These are phyloP conservation scores for Vesta saturnalis DNA, from an alignment of 2,888 invertebrate genomes.

Conservation along the genomic window DNA sequence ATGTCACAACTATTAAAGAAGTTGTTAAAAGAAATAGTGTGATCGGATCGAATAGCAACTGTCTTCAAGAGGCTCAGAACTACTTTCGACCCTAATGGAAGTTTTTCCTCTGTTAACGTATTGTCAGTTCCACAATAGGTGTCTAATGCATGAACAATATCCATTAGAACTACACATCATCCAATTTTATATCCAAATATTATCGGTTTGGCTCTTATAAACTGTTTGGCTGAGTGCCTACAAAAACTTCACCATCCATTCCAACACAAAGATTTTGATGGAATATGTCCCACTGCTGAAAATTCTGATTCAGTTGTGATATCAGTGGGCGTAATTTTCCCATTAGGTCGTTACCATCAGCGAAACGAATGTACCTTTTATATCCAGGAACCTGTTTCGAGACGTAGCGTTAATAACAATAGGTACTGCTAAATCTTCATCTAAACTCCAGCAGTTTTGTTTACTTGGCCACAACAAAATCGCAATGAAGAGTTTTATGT, in stretches of 20 bases:
- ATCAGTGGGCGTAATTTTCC: too few species aligned
- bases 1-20: neutral
- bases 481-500: too few species aligned
- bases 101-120: neutral
- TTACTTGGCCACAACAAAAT: too few species aligned
- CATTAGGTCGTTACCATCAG: too few species aligned
- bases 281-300: too few species aligned
- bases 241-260: neutral
- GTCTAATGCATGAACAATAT: neutral
- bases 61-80: neutral
- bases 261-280: too few species aligned
- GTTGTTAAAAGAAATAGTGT: slow-evolving; percentile 5
- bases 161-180: slow-evolving; percentile 6
- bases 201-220: slow-evolving; percentile 5
- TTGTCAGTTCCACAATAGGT: slow-evolving; percentile 6
- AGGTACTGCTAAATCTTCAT: too few species aligned
- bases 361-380: too few species aligned
- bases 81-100: slow-evolving; percentile 1
- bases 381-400: too few species aligned
- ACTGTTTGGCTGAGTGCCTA: slow-evolving; percentile 6
- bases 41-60: slow-evolving; percentile 10
- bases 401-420: too few species aligned
- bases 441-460: too few species aligned
- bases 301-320: too few species aligned
- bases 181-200: slow-evolving; percentile 9